Conservation (phyloP, 53 echinoderm and acorn worm genomes). For the Echinarachnius parma region DNA sequence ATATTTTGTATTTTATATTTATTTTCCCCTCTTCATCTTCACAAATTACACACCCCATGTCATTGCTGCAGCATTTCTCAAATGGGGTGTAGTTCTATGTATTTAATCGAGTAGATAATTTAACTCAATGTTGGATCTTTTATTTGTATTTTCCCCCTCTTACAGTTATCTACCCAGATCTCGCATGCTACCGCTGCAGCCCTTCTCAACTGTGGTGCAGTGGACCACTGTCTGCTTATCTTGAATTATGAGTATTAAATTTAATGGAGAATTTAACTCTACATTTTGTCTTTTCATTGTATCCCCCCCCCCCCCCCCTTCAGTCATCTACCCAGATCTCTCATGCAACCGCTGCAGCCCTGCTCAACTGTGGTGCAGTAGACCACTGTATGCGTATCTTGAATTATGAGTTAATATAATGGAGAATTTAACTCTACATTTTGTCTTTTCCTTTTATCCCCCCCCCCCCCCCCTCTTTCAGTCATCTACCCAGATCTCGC, state of each 20-base stretch:
- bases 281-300: background rate
- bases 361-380: conserved; percentile 88
- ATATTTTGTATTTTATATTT: too few species aligned
- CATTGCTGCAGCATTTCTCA: too few species aligned
- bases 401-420: conserved; percentile 33
- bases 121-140: too few species aligned
- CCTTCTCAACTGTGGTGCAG: conserved; percentile 84
- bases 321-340: conserved; percentile 96
- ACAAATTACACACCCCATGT: too few species aligned
- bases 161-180: conserved; percentile 87
- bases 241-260: too few species aligned
- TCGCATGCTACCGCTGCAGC: conserved; percentile 94
- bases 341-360: conserved; percentile 87
- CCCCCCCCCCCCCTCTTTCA: conserved; percentile 4
- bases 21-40: too few species aligned
- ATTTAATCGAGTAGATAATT: too few species aligned
- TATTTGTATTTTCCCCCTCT: background rate
- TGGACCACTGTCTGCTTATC: conserved; percentile 90
- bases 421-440: background rate
- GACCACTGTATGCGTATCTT: conserved; percentile 91
- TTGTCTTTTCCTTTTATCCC: background rate
- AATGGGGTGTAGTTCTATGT: too few species aligned
- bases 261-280: too few species aligned
- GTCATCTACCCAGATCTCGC: conserved; percentile 93
- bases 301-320: background rate